Evolutionary conservation across 2,797 vertebrate species (phyloP).

Genomic region (Gephyroberyx darwinii): DNA sequence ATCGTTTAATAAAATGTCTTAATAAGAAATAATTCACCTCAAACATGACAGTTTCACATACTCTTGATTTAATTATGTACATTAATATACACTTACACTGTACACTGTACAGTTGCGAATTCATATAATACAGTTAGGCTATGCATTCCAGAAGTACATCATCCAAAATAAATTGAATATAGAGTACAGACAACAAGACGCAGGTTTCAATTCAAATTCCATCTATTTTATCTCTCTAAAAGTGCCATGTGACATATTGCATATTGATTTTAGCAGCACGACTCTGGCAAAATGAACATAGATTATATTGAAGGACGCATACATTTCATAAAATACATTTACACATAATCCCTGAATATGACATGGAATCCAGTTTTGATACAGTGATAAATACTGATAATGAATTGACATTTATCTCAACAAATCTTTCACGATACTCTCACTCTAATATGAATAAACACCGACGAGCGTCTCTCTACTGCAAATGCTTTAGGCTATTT

Average conservation of each 20-base stretch:
- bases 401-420: conserved; percentile 75
- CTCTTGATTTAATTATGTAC: conserved; percentile 83
- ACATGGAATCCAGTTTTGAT: conserved; percentile 59
- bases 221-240: conserved; percentile 52
- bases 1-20: conserved; percentile 6
- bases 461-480: conserved; percentile 48
- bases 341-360: conserved; percentile 80
- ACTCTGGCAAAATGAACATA: conserved; percentile 68
- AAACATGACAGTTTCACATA: conserved; percentile 55
- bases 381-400: conserved; percentile 72
- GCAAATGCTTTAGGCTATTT: conserved; percentile 63
- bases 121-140: conserved; percentile 76
- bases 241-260: conserved; percentile 73
- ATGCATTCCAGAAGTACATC: conserved; percentile 81
- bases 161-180: conserved; percentile 66
- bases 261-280: conserved; percentile 80
- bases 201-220: conserved; percentile 53
- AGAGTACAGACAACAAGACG: conserved; percentile 70
- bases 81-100: conserved; percentile 79
- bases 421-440: conserved; percentile 76
- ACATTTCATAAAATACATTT: conserved; percentile 69
- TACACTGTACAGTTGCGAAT: conserved; percentile 71
- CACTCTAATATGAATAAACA: conserved; percentile 57
- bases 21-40: conserved; percentile 38
- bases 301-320: conserved; percentile 55